Evolutionary conservation across 2,888 invertebrate genomes (phyloP).

Genomic region (Hemistola chrysoprasaria): DNA sequence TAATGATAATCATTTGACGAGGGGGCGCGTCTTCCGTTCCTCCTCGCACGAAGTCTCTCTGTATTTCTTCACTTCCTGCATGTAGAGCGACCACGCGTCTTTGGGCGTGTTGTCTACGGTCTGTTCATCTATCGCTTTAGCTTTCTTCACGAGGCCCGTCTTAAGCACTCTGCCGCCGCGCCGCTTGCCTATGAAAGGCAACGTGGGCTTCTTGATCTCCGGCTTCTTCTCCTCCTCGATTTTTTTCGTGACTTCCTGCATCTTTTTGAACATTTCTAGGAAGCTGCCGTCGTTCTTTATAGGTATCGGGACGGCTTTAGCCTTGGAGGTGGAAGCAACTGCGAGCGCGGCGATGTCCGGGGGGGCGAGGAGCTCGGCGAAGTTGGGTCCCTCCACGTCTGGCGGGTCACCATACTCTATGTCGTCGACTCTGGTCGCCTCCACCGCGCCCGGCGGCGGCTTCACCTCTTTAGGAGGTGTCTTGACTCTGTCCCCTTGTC

Average conservation of each 20-base stretch:
- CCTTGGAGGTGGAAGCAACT: constrained; percentile 60
- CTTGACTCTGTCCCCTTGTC: constrained; percentile 51
- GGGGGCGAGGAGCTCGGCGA: constrained; percentile 50
- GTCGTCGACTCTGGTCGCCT: constrained; percentile 57
- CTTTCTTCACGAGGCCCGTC: constrained; percentile 94
- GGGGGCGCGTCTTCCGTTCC: constrained; percentile 93
- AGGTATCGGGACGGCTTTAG: constrained; percentile 82
- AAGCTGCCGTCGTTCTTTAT: constrained; percentile 96
- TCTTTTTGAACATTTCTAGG: constrained; percentile 94
- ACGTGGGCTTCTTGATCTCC: constrained; percentile 65
- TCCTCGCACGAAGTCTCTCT: constrained; percentile 96
- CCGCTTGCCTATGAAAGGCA: constrained; percentile 87
- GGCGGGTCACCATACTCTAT: constrained; percentile 72
- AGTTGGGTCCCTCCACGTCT: constrained; percentile 72
- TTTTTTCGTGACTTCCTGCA: constrained; percentile 86
- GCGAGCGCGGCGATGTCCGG: constrained; percentile 21
- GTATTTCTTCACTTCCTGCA: constrained; percentile 96
- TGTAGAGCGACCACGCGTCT: constrained; percentile 96
- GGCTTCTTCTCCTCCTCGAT: constrained; percentile 62
- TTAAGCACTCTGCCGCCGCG: constrained; percentile 93
- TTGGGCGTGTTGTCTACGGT: constrained; percentile 85
- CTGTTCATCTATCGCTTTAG: constrained; percentile 85
- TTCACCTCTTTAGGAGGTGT: constrained; percentile 63
- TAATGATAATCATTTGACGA: constrained; percentile 89
- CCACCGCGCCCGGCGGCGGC: constrained; percentile 68